A percentile compares a stretch with the other conserved stretches of the same genome.
These are phyloP conservation scores for Pachyseris speciosa DNA, from an alignment of 64 coral and sea anemone species.

Conservation along the genomic window DNA sequence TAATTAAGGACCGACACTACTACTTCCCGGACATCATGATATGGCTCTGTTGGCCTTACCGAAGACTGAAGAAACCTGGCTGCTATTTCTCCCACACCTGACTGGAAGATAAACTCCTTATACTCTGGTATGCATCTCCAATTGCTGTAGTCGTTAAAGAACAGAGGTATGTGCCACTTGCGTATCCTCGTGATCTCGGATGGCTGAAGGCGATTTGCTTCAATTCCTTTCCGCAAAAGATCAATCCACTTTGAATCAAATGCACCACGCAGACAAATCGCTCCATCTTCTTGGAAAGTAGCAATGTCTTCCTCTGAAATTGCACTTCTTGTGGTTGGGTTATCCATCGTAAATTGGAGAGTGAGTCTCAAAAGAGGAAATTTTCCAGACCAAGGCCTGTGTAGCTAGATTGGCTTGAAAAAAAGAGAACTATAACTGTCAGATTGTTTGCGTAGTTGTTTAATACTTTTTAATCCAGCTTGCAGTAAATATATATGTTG, in stretches of 20 bases:
- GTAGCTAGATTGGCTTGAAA: too few relatives aligned
- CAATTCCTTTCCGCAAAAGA: constrained; percentile 25
- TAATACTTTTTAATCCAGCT: too few relatives aligned
- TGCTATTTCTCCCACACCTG: constrained; percentile 20
- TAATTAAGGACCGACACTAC: too few relatives aligned
- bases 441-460: too few relatives aligned
- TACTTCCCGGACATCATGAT: too few relatives aligned
- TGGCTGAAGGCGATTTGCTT: constrained; percentile 25
- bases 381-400: too few relatives aligned
- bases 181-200: constrained; percentile 34
- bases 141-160: constrained; percentile 48
- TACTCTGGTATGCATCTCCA: constrained; percentile 13
- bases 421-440: too few relatives aligned
- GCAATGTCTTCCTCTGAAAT: constrained; percentile 18
- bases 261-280: constrained; percentile 23
- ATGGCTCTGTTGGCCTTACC: too few relatives aligned
- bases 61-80: constrained; percentile 32
- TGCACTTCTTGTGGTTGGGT: not conserved
- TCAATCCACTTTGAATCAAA: constrained; percentile 40
- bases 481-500: too few relatives aligned
- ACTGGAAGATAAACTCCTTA: constrained; percentile 39
- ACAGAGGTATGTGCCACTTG: constrained; percentile 20
- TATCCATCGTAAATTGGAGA: not conserved
- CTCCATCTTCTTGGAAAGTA: constrained; percentile 42
- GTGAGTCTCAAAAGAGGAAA: too few relatives aligned